A percentile compares a stretch with the other conserved stretches of the same genome.
These are phyloP conservation scores for Rhagonycha fulva DNA, from an alignment of 2,888 invertebrate genomes.

Conservation along the genomic window DNA sequence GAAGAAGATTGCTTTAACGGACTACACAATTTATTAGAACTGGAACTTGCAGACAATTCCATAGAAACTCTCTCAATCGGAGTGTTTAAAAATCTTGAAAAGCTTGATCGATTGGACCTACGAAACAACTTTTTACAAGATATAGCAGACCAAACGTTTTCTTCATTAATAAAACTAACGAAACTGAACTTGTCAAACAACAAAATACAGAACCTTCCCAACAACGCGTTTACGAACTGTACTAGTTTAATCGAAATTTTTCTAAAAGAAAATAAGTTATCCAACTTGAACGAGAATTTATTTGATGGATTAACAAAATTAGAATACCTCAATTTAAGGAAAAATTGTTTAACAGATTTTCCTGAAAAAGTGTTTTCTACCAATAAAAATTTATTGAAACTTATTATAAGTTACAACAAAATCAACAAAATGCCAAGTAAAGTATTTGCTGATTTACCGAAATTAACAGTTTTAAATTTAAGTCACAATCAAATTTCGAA, in stretches of 20 bases:
- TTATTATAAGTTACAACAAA: constrained; percentile 4
- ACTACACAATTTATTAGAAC: not conserved
- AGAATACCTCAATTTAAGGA: not conserved
- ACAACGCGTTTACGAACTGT: not conserved
- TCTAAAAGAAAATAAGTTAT: constrained; percentile 7
- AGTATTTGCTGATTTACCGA: not conserved
- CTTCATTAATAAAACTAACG: not conserved
- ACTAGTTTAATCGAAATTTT: not conserved
- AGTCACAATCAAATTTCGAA: constrained; percentile 3
- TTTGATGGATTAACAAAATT: constrained; percentile 11
- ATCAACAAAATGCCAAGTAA: not conserved
- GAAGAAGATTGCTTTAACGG: not conserved
- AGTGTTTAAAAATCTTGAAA: constrained; percentile 4
- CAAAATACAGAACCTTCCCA: not conserved
- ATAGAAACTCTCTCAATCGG: not conserved
- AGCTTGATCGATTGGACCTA: not conserved
- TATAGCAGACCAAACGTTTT: not conserved
- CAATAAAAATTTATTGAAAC: not conserved
- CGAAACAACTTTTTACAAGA: not conserved
- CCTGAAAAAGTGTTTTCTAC: not conserved
- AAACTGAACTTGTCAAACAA: not conserved
- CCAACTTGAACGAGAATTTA: not conserved
- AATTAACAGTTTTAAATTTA: not conserved
- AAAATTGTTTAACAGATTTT: constrained; percentile 1
- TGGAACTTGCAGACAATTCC: not conserved